Evolutionary conservation across 2,888 invertebrate genomes (phyloP), one percentile per base, ranked within the genome.

Genomic region (Lobophora halterata): DNA sequence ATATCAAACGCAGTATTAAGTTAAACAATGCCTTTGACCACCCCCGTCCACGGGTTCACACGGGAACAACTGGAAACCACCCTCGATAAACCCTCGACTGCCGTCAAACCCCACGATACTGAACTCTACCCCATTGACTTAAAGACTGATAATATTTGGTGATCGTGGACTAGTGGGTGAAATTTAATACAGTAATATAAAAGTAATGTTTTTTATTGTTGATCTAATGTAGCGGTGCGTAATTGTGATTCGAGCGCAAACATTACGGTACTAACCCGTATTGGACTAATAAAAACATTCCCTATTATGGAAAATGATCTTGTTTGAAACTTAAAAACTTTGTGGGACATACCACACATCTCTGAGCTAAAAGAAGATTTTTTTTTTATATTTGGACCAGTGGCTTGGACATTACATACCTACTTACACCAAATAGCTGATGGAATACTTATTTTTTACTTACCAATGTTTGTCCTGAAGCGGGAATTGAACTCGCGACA

Each of bases 1-100:
- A 21, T 32, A 47, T 44, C 31, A 21, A 36, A 43, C 38, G 39
- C 41, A 41, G 44, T 48, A 36, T 32, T 12, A 47, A 54, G 49
- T 58, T 49, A 49, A 46, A 44, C 48, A 42, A 33, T 38, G 49
- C 53, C 55, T 57, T 46, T 33, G 21, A 26, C 48, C 58, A 46
- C 41, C 62, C 61, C 56, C 56, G 43, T 48, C 34, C 43, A 37
- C 55, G n/a, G n/a, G 62, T 68, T 80, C 79, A 79, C 79, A 79
- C 74, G 79, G 79, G 79, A 79, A 80, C 69, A 20, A 23, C 32
- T 21, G 24, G 5, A 20, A 5, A 23, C 7, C 28, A 29, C 28
- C 28, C 36, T 36, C 27, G 6, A 6, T 8, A 18, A 1, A 5
- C 27, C 23, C 8, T 9, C 11, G 23, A 33, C 12, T 20, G 9